A percentile compares a stretch with the other conserved stretches of the same genome.
These are phyloP conservation scores for Palythoa grandiflora DNA, from an alignment of 92 coral and sea anemone genomes.

Conservation along the genomic window DNA sequence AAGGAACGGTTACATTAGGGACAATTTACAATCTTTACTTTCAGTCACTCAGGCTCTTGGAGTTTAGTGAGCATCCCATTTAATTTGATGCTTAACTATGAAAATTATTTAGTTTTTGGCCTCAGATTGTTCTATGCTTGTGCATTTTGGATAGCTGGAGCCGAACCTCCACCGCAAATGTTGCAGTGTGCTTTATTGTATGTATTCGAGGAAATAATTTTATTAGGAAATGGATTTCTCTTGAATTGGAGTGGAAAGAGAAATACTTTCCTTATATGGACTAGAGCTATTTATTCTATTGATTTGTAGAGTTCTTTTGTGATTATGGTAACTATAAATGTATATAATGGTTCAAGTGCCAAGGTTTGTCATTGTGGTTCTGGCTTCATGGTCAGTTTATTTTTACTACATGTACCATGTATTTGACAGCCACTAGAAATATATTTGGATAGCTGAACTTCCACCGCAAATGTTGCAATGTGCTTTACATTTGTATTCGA, in stretches of 20 bases:
- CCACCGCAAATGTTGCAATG: too few species aligned
- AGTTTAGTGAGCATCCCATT: background rate
- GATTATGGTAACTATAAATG: background rate
- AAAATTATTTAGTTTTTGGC: background rate
- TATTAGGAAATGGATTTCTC: too few species aligned
- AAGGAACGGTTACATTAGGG: background rate
- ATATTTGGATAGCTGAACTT: too few species aligned
- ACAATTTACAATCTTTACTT: slow-evolving; percentile 1
- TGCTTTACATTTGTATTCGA: too few species aligned
- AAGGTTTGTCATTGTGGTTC: background rate
- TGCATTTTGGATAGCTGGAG: background rate
- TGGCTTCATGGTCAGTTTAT: background rate
- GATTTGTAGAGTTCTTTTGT: too few species aligned
- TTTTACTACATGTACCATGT: background rate
- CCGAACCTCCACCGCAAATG: background rate
- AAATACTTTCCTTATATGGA: too few species aligned
- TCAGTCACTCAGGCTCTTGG: slow-evolving; percentile 12
- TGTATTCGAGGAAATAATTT: too few species aligned
- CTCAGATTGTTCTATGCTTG: background rate
- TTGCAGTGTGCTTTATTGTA: too few species aligned
- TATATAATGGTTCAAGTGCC: background rate
- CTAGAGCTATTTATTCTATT: too few species aligned
- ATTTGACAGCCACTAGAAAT: too few species aligned
- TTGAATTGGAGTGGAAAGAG: too few species aligned
- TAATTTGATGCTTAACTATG: background rate